Evolutionary conservation across 1,140 invertebrate genomes (phyloP), one percentile per base, ranked within the genome.

Genomic region (Drosophila saltans): DNA sequence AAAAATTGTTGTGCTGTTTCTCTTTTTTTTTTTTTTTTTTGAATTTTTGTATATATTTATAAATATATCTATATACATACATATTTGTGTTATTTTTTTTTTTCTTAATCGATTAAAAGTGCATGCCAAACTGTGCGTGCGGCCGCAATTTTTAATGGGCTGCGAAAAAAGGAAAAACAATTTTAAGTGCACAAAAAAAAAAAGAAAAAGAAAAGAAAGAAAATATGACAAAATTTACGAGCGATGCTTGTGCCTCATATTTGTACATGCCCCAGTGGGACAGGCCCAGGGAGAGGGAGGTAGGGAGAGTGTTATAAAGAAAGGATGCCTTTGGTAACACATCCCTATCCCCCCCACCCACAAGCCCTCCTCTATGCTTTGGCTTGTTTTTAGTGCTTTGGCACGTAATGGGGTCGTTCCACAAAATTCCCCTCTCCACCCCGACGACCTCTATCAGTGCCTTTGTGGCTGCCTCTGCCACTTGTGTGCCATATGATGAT

Each of bases 181-280:
- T 36, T 36, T 36, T 36, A 36, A 36, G 33, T 36, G 33, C 33
- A 63, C 81, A 55, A 57, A 40, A 61, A 79, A 39, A 36, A 55
- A 62, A 43, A 72, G 66, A 56, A 75, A 75, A 68, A 40, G 55
- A 59, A 8, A 71, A 48, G 26, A 39, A 59, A 65, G 69, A 86
- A 86, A 86, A 86, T 88, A 88, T 88, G 82, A 86, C 82, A 86
- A 86, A 86, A 86, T 86, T 86, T 86, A 86, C 83, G 83, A 88
- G 83, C 82, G 66, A 66, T 62, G 75, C 67, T 73, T 70, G 69
- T 40, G 69, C 66, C 74, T 81, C 79, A 81, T 81, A 81, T 81
- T 81, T 81, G 65, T 74, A 67, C 66, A 55, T 61, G 69, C 60
- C 39, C 56, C 21, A 52, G 45, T 26, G 62, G 48, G 69, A 75